A percentile compares a stretch with the other conserved stretches of the same genome.
phyloP scores from a whole-genome alignment of 2,888 invertebrate genomes.

The Synanthedon myopaeformis region DNA sequence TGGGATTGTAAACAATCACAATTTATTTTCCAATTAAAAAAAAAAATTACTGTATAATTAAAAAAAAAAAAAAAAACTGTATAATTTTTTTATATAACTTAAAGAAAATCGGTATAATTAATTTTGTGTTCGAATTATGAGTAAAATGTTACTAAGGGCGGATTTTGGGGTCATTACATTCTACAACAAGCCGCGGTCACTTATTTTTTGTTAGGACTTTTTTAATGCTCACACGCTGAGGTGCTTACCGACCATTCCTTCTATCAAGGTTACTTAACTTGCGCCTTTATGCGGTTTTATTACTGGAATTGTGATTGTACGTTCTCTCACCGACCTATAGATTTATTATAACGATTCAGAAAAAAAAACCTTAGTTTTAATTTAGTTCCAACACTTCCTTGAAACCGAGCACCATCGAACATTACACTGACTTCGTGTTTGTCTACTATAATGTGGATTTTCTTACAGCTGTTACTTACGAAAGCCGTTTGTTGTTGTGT shows the following conservation, averaged over 20 bases:
- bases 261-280: constrained; percentile 42
- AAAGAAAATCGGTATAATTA: not conserved
- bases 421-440: constrained; percentile 43
- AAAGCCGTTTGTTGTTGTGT: constrained; percentile 22
- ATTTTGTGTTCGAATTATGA: constrained; percentile 27
- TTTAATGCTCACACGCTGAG: constrained; percentile 43
- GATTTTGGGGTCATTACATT: constrained; percentile 54
- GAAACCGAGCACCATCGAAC: constrained; percentile 32
- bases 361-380: constrained; percentile 39
- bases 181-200: constrained; percentile 39
- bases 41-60: too few species aligned
- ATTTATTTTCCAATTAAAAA: too few species aligned
- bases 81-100: too few species aligned
- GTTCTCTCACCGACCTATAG: constrained; percentile 38
- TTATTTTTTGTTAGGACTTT: constrained; percentile 47
- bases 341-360: constrained; percentile 22
- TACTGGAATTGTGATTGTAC: constrained; percentile 35
- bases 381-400: constrained; percentile 47
- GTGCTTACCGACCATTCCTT: constrained; percentile 37
- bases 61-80: too few species aligned
- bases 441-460: constrained; percentile 41
- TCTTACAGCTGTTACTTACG: constrained; percentile 51
- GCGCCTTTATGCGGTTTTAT: constrained; percentile 32
- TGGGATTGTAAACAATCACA: too few species aligned
- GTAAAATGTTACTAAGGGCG: constrained; percentile 44